These are phyloP conservation scores for Pachyramphus minor DNA, from an alignment of 2,113 vertebrate genomes.

Conservation along the genomic window DNA sequence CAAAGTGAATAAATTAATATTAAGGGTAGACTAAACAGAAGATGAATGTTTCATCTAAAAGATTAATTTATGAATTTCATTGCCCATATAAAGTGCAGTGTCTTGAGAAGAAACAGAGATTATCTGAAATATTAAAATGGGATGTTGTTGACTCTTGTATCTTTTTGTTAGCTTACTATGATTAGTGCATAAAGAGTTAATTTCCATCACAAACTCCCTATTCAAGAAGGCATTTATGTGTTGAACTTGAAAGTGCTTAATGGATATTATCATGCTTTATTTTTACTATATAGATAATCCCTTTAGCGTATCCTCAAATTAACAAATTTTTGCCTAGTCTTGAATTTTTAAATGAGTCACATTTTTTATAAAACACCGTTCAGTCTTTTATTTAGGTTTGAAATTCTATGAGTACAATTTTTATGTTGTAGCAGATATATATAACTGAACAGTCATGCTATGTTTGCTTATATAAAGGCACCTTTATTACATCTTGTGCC, in stretches of 20 bases:
- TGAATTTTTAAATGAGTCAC: neutral
- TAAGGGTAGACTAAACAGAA: neutral
- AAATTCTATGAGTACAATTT: neutral
- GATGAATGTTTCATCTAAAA: neutral
- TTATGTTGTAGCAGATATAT: neutral
- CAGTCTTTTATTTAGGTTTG: neutral
- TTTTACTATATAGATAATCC: neutral
- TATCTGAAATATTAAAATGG: neutral
- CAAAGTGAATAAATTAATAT: constrained; percentile 32
- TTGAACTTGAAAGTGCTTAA: neutral
- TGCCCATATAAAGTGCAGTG: neutral
- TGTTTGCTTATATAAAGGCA: neutral
- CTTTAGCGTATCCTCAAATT: neutral
- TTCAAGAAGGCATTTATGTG: neutral
- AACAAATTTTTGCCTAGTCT: neutral
- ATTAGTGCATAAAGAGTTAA: neutral
- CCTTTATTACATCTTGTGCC: neutral
- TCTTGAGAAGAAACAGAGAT: neutral
- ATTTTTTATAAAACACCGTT: neutral
- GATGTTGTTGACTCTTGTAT: neutral
- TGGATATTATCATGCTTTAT: neutral
- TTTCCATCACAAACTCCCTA: neutral
- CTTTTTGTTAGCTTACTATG: neutral
- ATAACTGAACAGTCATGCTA: neutral
- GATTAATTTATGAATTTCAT: constrained; percentile 26